These are phyloP conservation scores for Drosophila novamexicana DNA, from an alignment of 1,140 invertebrate species.

Conservation along the genomic window DNA sequence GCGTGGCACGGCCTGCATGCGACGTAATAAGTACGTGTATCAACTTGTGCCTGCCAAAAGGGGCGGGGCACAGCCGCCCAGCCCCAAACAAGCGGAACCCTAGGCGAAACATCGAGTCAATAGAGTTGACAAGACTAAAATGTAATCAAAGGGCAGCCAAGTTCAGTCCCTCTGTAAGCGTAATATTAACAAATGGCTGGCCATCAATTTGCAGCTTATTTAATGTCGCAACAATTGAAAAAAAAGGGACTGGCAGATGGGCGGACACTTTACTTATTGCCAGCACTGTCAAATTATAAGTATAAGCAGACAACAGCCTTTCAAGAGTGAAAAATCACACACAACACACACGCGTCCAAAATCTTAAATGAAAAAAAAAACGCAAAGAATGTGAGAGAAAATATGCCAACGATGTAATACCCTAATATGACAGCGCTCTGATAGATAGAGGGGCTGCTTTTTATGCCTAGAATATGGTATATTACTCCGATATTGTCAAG, in stretches of 20 bases:
- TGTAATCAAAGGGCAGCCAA: constrained; percentile 72
- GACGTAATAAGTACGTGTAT: constrained; percentile 36
- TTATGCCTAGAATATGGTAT: no score
- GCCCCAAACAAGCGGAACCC: not conserved
- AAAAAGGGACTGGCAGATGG: constrained; percentile 1
- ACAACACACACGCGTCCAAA: constrained; percentile 22
- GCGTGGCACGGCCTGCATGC: constrained; percentile 22
- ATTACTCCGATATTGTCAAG: no score
- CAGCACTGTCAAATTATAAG: constrained; percentile 67
- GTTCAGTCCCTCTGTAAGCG: constrained; percentile 26
- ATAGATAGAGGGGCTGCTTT: no score
- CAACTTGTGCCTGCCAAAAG: constrained; percentile 18
- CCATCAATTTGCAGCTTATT: constrained; percentile 80
- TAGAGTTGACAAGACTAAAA: constrained; percentile 36
- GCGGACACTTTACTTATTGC: constrained; percentile 58
- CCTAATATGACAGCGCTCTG: no score
- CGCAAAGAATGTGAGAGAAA: not conserved
- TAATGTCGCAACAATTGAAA: constrained; percentile 67
- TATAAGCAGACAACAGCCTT: constrained; percentile 52
- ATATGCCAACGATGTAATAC: no score
- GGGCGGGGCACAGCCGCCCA: constrained; percentile 2
- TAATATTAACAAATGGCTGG: constrained; percentile 80
- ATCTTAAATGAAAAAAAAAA: not conserved
- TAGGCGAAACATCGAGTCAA: constrained; percentile 15
- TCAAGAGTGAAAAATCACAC: constrained; percentile 57